Percentiles rank a stretch among this genome's conserved stretches.
Conservation (phyloP, 2,888 invertebrate genomes). For the Lasioglossum vierecki region DNA sequence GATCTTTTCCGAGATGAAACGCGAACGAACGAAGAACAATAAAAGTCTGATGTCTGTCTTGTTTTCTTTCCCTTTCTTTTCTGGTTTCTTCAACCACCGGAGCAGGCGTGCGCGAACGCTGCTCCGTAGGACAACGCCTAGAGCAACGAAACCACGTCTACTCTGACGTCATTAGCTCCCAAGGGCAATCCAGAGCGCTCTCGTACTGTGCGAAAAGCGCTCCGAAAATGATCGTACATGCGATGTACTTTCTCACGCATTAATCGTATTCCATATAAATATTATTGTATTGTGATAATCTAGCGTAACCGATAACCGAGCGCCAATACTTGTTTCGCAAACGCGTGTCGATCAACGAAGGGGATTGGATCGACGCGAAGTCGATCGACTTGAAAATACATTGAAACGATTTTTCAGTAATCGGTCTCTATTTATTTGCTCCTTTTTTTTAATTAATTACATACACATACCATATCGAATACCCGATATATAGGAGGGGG, state of each 20-base stretch:
- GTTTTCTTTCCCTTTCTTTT: conserved; percentile 20
- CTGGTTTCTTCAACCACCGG: neutral
- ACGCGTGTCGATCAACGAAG: conserved; percentile 49
- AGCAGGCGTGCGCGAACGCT: neutral
- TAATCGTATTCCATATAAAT: conserved; percentile 79
- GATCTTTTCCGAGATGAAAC: conserved; percentile 8
- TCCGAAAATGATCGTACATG: conserved; percentile 36
- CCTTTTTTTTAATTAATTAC: conserved; percentile 70
- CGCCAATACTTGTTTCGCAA: conserved; percentile 55
- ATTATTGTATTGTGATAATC: conserved; percentile 82
- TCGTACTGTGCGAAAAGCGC: neutral
- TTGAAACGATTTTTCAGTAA: conserved; percentile 62
- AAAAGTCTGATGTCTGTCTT: conserved; percentile 50
- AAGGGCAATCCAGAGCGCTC: neutral
- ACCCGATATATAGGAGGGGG: conserved; percentile 71
- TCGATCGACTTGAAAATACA: conserved; percentile 59
- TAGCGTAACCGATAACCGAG: conserved; percentile 72
- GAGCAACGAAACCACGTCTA: neutral
- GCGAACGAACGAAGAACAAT: conserved; percentile 33
- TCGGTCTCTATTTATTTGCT: conserved; percentile 69
- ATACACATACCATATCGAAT: conserved; percentile 72
- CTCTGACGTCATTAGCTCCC: neutral
- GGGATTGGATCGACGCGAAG: conserved; percentile 41
- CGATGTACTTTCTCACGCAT: conserved; percentile 56
- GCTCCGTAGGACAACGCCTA: neutral